Conservation (phyloP, 2,113 vertebrate species). For the Crotalus viridis region DNA sequence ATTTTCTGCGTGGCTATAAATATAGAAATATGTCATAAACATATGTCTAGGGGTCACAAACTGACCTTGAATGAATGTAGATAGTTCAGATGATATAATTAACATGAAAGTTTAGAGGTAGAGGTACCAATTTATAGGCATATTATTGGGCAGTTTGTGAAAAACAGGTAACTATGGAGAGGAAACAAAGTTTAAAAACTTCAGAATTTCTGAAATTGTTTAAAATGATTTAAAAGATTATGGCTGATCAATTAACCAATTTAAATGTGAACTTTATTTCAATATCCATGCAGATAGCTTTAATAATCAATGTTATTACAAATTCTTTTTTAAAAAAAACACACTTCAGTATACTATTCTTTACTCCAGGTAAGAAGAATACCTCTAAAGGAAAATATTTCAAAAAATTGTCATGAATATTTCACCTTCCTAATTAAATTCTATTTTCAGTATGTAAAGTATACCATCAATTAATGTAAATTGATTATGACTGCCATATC, state of each 20-base stretch:
- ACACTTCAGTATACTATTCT: not conserved
- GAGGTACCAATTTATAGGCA: not conserved
- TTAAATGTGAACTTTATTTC: not conserved
- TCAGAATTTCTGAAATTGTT: not conserved
- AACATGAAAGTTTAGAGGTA: not conserved
- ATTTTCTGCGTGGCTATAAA: not conserved
- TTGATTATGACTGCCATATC: not conserved
- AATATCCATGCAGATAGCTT: not conserved
- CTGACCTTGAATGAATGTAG: not conserved
- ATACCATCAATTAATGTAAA: not conserved
- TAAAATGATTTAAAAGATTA: not conserved
- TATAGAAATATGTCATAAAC: not conserved
- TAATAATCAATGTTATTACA: not conserved
- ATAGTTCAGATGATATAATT: not conserved
- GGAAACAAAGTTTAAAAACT: not conserved
- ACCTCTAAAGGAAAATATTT: not conserved
- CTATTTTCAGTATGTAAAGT: not conserved
- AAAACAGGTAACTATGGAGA: not conserved
- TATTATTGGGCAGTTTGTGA: not conserved
- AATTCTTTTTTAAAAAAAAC: not conserved
- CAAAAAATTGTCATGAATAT: not conserved
- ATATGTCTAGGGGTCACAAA: not conserved
- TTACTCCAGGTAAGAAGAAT: not conserved
- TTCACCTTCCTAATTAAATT: not conserved
- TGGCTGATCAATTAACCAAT: not conserved